phyloP scores from a whole-genome alignment of 1,140 invertebrate genomes.

The Nasonia giraulti region DNA sequence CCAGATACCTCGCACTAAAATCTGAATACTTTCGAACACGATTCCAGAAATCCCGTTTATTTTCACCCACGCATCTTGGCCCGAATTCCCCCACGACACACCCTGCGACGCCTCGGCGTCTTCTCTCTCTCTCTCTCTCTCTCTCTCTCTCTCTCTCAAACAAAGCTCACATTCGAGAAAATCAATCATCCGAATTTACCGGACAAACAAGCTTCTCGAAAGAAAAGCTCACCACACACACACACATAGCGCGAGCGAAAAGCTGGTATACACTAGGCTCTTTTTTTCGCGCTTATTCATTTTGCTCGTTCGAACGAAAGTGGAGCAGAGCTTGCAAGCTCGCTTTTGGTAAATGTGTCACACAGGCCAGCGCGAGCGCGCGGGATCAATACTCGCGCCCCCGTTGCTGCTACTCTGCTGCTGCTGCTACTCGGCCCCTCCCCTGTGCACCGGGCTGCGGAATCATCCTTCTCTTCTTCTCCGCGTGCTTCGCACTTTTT shows the following conservation, averaged over 20 bases:
- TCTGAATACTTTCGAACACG: too few species aligned
- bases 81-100: too few species aligned
- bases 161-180: neutral
- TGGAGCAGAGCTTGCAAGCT: conserved; percentile 47
- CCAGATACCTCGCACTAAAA: too few species aligned
- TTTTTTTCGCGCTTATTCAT: neutral
- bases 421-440: neutral
- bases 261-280: neutral
- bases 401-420: conserved; percentile 54
- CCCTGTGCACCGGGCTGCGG: neutral
- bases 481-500: neutral
- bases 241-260: too few species aligned
- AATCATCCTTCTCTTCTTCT: neutral
- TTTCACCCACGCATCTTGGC: too few species aligned
- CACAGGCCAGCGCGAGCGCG: conserved; percentile 6
- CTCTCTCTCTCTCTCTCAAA: neutral
- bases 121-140: neutral
- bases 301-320: conserved; percentile 13
- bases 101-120: neutral
- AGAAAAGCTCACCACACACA: neutral
- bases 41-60: too few species aligned
- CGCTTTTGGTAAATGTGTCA: conserved; percentile 69
- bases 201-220: neutral
- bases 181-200: neutral
- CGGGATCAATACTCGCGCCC: conserved; percentile 68